Base-by-base conservation (phyloP, 2,888 invertebrate species). In the Tenthredo livida region DNA sequence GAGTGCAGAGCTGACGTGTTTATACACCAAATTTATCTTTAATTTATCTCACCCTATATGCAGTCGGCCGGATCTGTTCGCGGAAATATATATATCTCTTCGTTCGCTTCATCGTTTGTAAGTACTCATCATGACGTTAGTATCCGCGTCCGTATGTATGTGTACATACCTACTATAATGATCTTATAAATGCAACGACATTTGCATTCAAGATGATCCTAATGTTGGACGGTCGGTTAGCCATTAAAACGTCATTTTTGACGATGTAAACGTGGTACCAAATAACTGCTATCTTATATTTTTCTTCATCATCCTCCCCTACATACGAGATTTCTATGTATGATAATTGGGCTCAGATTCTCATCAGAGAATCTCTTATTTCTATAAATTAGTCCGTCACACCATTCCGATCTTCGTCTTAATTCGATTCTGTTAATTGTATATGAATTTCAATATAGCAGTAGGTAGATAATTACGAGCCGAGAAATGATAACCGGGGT, bases 161-260 rank as follows among this genome's bases (percentile, higher is more conserved):
- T 29, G 2, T 29, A 29, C 29, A 1, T 72, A 40, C 10, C 17
- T 12, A 25, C n/a, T 61, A 80, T 83, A 83, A 83, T 29, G 83
- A 70, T 83, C 10, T 83, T 83, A 83, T 83, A 83, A 83, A 83
- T 70, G 83, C 70, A 67, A 83, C 83, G 83, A 83, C 83, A 83
- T 83, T 83, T 83, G 83, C 83, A 83, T 83, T 29, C n/a, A 43
- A 67, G 83, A 83, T 70, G 65, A 47, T 70, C 83, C 47, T 65
- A 70, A 83, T 83, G 83, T 25, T 40, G 58, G 37, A 21, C 25
- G 61, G 61, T 80, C 37, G 80, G 80, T 40, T 40, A 58, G 58
- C 83, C 83, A 83, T 83, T 83, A 83, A 83, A 83, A 83, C 67
- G 47, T 83, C 65, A 83, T 83, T 83, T 83, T 83, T 83, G 83